phyloP scores from a whole-genome alignment of 2,113 vertebrate species.

The Myotis brandtii region DNA sequence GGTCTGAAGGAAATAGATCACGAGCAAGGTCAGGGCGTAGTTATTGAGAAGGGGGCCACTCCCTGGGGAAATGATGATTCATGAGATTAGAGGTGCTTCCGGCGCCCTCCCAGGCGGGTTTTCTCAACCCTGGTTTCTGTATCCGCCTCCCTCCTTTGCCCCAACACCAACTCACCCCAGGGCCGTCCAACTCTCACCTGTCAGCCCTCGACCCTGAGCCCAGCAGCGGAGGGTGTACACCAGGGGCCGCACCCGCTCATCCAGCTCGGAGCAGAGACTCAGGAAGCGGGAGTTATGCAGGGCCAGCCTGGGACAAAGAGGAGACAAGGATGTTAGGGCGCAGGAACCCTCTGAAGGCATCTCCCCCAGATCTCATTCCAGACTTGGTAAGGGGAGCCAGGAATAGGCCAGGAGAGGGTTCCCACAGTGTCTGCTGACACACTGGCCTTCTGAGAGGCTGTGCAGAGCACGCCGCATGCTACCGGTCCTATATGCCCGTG shows the following conservation, averaged over 20 bases:
- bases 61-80: constrained; percentile 81
- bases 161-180: background rate
- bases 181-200: constrained; percentile 86
- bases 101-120: background rate
- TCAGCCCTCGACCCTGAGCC: constrained; percentile 92
- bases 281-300: constrained; percentile 94
- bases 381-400: background rate
- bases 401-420: background rate
- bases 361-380: background rate
- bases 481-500: background rate
- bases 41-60: constrained; percentile 93
- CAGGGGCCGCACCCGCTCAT: constrained; percentile 90
- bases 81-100: background rate
- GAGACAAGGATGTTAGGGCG: background rate
- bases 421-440: background rate
- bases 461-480: background rate
- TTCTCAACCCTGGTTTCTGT: background rate
- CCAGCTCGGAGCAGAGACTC: constrained; percentile 90
- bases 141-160: background rate
- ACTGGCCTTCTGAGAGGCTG: background rate
- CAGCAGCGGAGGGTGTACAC: constrained; percentile 92
- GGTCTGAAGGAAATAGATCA: constrained; percentile 94
- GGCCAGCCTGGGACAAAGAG: constrained; percentile 87
- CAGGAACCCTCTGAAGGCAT: background rate
- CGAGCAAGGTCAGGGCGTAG: constrained; percentile 93